A percentile compares a stretch with the other conserved stretches of the same genome.
phyloP scores from a whole-genome alignment of 2,113 vertebrate species.

The Excalfactoria chinensis region DNA sequence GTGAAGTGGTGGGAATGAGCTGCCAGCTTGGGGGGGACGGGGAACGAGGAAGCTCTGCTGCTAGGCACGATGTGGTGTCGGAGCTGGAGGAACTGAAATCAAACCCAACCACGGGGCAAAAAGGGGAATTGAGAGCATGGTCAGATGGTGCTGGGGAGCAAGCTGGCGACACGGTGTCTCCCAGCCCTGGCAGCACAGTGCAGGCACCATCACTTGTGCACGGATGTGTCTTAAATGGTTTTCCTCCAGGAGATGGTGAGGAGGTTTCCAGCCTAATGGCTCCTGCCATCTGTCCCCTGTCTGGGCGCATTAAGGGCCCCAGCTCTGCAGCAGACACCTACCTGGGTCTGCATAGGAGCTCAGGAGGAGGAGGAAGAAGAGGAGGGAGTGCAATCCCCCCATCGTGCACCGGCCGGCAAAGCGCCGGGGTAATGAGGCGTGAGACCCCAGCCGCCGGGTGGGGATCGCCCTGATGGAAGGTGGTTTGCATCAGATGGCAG shows the following conservation, averaged over 20 bases:
- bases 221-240: constrained; percentile 43
- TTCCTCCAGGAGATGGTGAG: constrained; percentile 30
- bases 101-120: background rate
- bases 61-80: background rate
- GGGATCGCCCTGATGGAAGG: constrained; percentile 75
- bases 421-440: constrained; percentile 60
- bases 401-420: background rate
- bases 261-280: constrained; percentile 38
- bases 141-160: background rate
- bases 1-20: background rate
- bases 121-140: constrained; percentile 52
- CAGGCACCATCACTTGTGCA: background rate
- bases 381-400: background rate
- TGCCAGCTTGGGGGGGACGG: accelerated
- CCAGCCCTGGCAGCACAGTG: background rate
- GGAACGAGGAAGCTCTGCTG: background rate
- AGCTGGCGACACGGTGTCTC: background rate
- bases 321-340: background rate
- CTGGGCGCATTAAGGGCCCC: background rate
- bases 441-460: constrained; percentile 34
- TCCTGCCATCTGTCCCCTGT: constrained; percentile 60
- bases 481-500: constrained; percentile 81
- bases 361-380: background rate
- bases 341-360: background rate
- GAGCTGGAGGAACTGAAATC: constrained; percentile 49